phyloP scores from a whole-genome alignment of 2,113 vertebrate species.

The Gnathonemus longibarbis region DNA sequence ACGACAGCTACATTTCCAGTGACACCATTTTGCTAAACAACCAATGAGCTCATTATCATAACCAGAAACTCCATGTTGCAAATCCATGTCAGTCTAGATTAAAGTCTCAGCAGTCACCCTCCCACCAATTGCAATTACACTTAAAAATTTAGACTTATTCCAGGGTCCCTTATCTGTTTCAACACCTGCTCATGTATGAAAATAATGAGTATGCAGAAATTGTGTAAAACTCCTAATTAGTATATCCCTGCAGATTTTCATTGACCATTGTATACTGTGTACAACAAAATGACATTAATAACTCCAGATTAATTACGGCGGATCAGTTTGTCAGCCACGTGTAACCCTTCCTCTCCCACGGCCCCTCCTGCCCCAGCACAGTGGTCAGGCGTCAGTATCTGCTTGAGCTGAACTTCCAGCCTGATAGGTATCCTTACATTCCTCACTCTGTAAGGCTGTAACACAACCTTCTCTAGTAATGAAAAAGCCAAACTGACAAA shows the following conservation, averaged over 20 bases:
- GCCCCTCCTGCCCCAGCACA: not conserved
- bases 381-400: not conserved
- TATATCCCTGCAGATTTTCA: not conserved
- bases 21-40: not conserved
- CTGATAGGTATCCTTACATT: not conserved
- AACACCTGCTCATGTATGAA: slow-evolving; percentile 12
- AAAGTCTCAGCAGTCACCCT: not conserved
- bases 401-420: not conserved
- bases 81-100: slow-evolving; percentile 25
- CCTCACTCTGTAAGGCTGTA: not conserved
- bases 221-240: not conserved
- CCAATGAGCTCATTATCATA: slow-evolving; percentile 2
- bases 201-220: not conserved
- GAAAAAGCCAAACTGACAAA: not conserved
- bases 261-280: not conserved
- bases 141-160: not conserved
- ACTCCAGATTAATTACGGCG: not conserved
- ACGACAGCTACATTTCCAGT: not conserved
- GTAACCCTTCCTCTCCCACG: not conserved
- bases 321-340: not conserved
- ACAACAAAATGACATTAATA: not conserved
- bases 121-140: not conserved
- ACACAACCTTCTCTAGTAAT: not conserved
- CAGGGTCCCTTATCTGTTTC: slow-evolving; percentile 13
- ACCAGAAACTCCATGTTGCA: not conserved